These are phyloP conservation scores for Micropoecilia bifurca DNA, from an alignment of 2,797 vertebrate species.

Conservation along the genomic window DNA sequence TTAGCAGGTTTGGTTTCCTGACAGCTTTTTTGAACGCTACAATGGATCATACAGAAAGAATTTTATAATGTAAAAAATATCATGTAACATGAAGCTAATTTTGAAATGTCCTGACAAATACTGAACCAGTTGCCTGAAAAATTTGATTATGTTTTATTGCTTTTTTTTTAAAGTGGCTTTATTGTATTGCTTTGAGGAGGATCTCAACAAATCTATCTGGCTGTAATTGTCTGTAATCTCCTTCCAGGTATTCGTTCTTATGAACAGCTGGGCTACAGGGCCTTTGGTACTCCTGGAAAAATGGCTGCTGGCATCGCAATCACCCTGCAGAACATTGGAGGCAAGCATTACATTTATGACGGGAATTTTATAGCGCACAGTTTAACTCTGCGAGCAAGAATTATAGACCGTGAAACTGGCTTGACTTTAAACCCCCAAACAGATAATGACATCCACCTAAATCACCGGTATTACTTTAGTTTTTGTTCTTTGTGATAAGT, in stretches of 20 bases:
- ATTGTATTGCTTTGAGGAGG: conserved; percentile 10
- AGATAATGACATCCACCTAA: conserved; percentile 5
- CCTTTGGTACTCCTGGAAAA: conserved; percentile 94
- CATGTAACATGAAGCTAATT: background rate
- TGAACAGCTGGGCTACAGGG: conserved; percentile 91
- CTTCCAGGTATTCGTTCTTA: conserved; percentile 92
- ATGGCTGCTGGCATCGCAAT: conserved; percentile 93
- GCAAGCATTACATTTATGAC: conserved; percentile 69
- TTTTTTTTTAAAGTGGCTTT: background rate
- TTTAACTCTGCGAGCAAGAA: conserved; percentile 7
- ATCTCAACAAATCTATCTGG: conserved; percentile 10
- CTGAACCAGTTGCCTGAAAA: background rate
- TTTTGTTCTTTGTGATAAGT: conserved; percentile 16
- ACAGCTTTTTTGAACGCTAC: background rate
- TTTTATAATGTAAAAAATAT: background rate
- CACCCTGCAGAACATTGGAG: conserved; percentile 95
- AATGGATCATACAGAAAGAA: background rate
- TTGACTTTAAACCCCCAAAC: conserved; percentile 6
- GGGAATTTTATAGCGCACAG: conserved; percentile 7
- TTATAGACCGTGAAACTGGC: conserved; percentile 18
- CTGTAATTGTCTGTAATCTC: conserved; percentile 40
- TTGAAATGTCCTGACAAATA: conserved; percentile 5
- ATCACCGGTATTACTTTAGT: conserved; percentile 1
- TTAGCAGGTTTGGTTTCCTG: conserved; percentile 8
- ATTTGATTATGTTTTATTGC: background rate